Evolutionary conservation across 1,140 invertebrate genomes (phyloP).

Genomic region (Dryas iulia): DNA sequence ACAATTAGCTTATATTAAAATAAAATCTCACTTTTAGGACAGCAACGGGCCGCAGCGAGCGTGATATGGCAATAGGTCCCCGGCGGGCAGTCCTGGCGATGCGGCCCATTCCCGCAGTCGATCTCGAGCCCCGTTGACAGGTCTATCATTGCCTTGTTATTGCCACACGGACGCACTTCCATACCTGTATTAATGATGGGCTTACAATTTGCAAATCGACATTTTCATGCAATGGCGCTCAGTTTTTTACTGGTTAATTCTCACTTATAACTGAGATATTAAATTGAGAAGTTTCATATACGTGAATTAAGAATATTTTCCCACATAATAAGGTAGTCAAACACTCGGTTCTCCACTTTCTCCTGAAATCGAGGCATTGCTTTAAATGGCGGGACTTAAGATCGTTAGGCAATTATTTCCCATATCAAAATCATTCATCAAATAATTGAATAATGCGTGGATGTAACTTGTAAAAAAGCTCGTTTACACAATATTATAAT

Average conservation of each 20-base stretch:
- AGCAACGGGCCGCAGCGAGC: slow-evolving; percentile 89
- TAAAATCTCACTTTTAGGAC: slow-evolving; percentile 85
- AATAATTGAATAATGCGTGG: too few species aligned
- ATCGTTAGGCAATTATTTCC: too few species aligned
- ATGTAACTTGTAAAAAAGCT: too few species aligned
- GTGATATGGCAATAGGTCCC: slow-evolving; percentile 93
- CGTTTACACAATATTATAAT: not conserved
- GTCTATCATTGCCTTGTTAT: slow-evolving; percentile 88
- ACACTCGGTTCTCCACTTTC: too few species aligned
- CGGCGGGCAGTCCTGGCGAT: slow-evolving; percentile 89
- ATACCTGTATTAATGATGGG: slow-evolving; percentile 82
- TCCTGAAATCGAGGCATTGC: too few species aligned
- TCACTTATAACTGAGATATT: too few species aligned
- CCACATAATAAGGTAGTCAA: too few species aligned
- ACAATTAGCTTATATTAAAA: not conserved
- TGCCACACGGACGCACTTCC: slow-evolving; percentile 93
- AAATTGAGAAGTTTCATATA: too few species aligned
- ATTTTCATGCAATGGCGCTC: not conserved
- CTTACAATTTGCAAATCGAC: not conserved
- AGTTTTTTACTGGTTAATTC: not conserved
- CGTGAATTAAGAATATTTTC: too few species aligned
- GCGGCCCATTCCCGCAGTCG: slow-evolving; percentile 91
- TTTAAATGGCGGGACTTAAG: too few species aligned
- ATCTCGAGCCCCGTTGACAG: slow-evolving; percentile 86
- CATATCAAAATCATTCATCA: too few species aligned